These are phyloP conservation scores for Synanthedon andrenaeformis DNA, from an alignment of 2,888 invertebrate genomes.

Conservation along the genomic window DNA sequence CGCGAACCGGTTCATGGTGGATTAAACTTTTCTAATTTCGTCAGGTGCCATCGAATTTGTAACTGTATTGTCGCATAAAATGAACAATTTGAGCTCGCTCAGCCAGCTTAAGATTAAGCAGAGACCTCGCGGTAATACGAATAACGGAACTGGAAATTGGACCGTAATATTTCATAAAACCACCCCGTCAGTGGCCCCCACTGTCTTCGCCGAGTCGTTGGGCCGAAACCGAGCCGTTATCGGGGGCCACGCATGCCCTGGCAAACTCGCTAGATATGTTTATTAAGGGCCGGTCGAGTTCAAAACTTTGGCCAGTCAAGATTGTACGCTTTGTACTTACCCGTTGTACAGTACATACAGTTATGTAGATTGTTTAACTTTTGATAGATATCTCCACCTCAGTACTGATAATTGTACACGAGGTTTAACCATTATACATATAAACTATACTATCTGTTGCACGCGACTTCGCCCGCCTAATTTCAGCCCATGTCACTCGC, in stretches of 20 bases:
- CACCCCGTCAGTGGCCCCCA: conserved; percentile 9
- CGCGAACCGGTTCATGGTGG: conserved; percentile 14
- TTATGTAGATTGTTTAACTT: no score
- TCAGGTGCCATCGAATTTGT: conserved; percentile 36
- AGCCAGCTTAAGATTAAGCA: conserved; percentile 46
- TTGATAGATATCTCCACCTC: no score
- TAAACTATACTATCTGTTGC: no score
- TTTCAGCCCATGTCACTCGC: no score
- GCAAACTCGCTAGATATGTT: conserved; percentile 44
- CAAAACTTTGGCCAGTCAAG: conserved; percentile 19
- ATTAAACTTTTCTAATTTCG: conserved; percentile 39
- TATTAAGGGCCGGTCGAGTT: conserved; percentile 30
- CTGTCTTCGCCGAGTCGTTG: conserved; percentile 7
- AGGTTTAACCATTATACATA: no score
- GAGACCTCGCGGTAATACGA: conserved; percentile 33
- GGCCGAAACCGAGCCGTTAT: conserved; percentile 7
- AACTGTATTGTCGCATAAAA: conserved; percentile 33
- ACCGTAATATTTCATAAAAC: conserved; percentile 54
- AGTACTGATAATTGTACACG: no score
- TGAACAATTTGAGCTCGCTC: conserved; percentile 29
- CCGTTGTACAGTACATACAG: background rate
- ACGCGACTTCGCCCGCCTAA: no score
- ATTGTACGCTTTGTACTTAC: background rate
- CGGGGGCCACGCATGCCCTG: conserved; percentile 3
- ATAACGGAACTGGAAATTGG: conserved; percentile 33